A percentile compares a stretch with the other conserved stretches of the same genome.
phyloP scores from a whole-genome alignment of 1,140 invertebrate species.

The Galendromus occidentalis region DNA sequence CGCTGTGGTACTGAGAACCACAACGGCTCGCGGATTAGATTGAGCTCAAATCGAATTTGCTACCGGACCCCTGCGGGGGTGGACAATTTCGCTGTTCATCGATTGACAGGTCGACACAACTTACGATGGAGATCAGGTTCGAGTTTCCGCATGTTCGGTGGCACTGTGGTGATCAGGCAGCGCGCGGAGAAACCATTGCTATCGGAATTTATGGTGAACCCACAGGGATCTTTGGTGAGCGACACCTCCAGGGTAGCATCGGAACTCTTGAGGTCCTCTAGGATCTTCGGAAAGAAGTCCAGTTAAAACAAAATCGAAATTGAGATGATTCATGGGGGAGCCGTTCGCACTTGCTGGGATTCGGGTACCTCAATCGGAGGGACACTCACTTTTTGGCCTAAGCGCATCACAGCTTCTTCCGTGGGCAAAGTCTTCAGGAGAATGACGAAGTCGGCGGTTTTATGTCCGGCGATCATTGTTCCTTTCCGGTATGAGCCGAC shows the following conservation, averaged over 20 bases:
- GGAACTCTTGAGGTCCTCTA: background rate
- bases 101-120: slow-evolving; percentile 16
- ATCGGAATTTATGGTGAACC: background rate
- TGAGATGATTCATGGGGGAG: slow-evolving; percentile 20
- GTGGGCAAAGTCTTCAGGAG: slow-evolving; percentile 95
- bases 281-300: background rate
- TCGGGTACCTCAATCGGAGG: no score
- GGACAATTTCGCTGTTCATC: no score
- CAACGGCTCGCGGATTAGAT: no score
- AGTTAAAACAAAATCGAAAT: slow-evolving; percentile 10
- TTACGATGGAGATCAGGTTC: slow-evolving; percentile 65
- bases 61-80: no score
- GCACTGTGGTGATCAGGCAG: slow-evolving; percentile 74
- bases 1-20: slow-evolving; percentile 46
- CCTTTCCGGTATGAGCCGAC: slow-evolving; percentile 96
- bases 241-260: background rate
- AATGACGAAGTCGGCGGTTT: slow-evolving; percentile 87
- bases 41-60: no score
- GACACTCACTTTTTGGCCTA: slow-evolving; percentile 39
- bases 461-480: slow-evolving; percentile 84
- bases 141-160: slow-evolving; percentile 74
- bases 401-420: slow-evolving; percentile 25
- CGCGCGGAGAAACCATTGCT: slow-evolving; percentile 52
- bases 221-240: background rate
- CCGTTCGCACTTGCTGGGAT: slow-evolving; percentile 48